These are phyloP conservation scores for Acrossocheilus wenchowensis DNA, from an alignment of 2,797 vertebrate genomes.

Conservation along the genomic window DNA sequence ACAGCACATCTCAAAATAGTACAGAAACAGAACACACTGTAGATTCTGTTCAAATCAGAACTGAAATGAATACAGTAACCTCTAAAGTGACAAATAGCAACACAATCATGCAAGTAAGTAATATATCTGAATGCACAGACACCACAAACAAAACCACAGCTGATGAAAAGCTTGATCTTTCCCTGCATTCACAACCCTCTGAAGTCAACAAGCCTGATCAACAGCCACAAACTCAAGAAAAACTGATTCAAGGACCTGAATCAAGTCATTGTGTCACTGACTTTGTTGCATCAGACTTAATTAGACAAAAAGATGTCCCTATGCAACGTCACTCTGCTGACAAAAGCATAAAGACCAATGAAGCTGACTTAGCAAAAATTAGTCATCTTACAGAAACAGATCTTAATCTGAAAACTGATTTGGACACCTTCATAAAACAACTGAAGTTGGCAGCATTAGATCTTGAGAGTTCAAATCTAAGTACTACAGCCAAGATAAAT, in stretches of 20 bases:
- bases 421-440: slow-evolving; percentile 16
- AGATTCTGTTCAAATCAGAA: slow-evolving; percentile 47
- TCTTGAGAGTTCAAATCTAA: slow-evolving; percentile 10
- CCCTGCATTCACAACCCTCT: background rate
- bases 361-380: slow-evolving; percentile 5
- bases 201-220: background rate
- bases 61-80: slow-evolving; percentile 33
- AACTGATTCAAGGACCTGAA: background rate
- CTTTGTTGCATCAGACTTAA: background rate
- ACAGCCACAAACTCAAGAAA: background rate
- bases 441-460: slow-evolving; percentile 29
- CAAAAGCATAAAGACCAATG: background rate
- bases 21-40: background rate
- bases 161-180: background rate
- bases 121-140: background rate
- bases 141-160: background rate
- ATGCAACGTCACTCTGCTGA: background rate
- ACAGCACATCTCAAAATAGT: slow-evolving; percentile 26
- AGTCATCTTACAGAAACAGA: background rate
- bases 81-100: background rate
- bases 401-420: slow-evolving; percentile 5
- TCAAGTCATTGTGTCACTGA: slow-evolving; percentile 53
- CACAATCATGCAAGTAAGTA: background rate
- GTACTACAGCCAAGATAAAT: background rate
- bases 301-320: background rate